Percentiles rank a stretch among this genome's conserved stretches.
Conservation (phyloP, 2,888 invertebrate genomes). For the Acrobasis repandana region DNA sequence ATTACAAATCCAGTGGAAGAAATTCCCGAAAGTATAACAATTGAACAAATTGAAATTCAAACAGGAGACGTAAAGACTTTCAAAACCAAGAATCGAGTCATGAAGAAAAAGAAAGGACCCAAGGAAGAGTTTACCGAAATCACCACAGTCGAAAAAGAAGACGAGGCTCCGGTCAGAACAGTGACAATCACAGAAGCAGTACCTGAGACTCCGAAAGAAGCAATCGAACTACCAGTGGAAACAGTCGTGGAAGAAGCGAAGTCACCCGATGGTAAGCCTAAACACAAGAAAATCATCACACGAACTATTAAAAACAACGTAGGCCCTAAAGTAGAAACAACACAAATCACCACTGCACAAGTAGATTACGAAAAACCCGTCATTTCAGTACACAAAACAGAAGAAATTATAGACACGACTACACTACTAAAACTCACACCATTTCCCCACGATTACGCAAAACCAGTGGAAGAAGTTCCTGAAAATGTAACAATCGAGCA, state of each 20-base stretch:
- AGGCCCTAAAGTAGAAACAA: constrained; percentile 44
- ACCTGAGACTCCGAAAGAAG: constrained; percentile 35
- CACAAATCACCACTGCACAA: constrained; percentile 36
- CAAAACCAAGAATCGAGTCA: constrained; percentile 37
- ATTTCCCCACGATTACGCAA: constrained; percentile 30
- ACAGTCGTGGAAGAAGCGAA: constrained; percentile 55
- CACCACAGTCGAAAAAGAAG: constrained; percentile 32
- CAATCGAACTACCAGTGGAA: constrained; percentile 40
- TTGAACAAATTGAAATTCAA: constrained; percentile 38
- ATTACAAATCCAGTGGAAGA: constrained; percentile 50
- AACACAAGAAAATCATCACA: constrained; percentile 42
- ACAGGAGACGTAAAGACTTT: constrained; percentile 45
- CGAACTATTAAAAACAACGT: constrained; percentile 45
- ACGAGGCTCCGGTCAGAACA: constrained; percentile 32
- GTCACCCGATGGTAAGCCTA: constrained; percentile 39
- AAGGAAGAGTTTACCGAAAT: constrained; percentile 41
- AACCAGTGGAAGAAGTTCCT: constrained; percentile 37
- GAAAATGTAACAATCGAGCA: constrained; percentile 42
- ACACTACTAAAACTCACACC: constrained; percentile 31
- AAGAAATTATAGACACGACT: constrained; percentile 30
- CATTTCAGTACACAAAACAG: constrained; percentile 33
- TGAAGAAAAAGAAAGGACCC: constrained; percentile 39
- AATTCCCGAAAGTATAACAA: constrained; percentile 44
- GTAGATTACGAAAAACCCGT: constrained; percentile 36
- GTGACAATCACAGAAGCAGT: constrained; percentile 44